These are phyloP conservation scores for Hucho hucho DNA, from an alignment of 2,113 vertebrate species.

Conservation along the genomic window DNA sequence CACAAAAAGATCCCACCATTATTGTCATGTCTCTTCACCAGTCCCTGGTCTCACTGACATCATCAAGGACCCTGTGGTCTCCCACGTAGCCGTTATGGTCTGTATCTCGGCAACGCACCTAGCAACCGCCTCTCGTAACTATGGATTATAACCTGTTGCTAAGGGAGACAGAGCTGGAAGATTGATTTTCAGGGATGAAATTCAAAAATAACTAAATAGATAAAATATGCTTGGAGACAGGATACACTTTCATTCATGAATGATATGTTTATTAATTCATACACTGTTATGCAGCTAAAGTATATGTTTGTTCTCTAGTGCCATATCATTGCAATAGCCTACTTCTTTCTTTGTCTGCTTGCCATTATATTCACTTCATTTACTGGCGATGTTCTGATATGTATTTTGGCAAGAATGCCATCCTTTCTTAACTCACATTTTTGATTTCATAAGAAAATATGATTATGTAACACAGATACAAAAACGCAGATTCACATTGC, in stretches of 20 bases:
- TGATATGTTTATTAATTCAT: slow-evolving; percentile 36
- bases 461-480: no score
- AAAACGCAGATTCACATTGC: no score
- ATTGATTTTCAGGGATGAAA: slow-evolving; percentile 75
- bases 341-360: not conserved
- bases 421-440: not conserved
- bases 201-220: slow-evolving; percentile 61
- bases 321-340: not conserved
- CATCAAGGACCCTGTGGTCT: slow-evolving; percentile 73
- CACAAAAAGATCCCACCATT: slow-evolving; percentile 32
- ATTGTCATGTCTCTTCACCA: slow-evolving; percentile 61
- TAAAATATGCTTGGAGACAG: slow-evolving; percentile 47
- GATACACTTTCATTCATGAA: slow-evolving; percentile 43
- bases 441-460: no score
- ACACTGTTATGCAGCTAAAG: not conserved
- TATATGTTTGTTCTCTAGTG: not conserved
- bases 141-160: slow-evolving; percentile 84
- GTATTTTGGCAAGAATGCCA: not conserved
- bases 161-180: slow-evolving; percentile 78
- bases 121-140: slow-evolving; percentile 78
- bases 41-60: slow-evolving; percentile 64
- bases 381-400: not conserved
- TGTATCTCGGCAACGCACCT: slow-evolving; percentile 79
- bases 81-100: slow-evolving; percentile 68
- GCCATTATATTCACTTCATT: not conserved